phyloP scores from a whole-genome alignment of 2,888 invertebrate genomes.

The Pyrrhopygopsis socrates region DNA sequence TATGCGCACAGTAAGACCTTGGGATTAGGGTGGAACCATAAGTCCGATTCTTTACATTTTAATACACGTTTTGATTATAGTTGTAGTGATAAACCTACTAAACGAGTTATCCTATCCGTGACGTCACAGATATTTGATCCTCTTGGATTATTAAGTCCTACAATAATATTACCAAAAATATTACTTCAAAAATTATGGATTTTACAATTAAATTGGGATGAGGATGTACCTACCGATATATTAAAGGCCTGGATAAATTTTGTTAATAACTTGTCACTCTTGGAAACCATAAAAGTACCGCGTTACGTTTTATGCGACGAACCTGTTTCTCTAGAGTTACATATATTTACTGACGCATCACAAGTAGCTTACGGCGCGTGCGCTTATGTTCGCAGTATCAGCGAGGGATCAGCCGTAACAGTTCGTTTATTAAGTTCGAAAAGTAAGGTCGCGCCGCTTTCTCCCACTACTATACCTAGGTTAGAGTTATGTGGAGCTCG shows the following conservation, averaged over 20 bases:
- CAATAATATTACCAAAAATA: conserved; percentile 69
- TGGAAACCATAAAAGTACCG: conserved; percentile 16
- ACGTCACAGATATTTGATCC: conserved; percentile 80
- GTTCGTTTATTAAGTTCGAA: conserved; percentile 81
- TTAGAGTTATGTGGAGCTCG: conserved; percentile 82
- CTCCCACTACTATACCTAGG: conserved; percentile 79
- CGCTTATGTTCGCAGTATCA: conserved; percentile 72
- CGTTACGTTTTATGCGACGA: conserved; percentile 25
- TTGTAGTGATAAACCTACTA: conserved; percentile 18
- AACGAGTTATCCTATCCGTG: conserved; percentile 63
- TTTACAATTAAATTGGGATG: conserved; percentile 39
- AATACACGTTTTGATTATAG: conserved; percentile 13
- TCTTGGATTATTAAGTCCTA: conserved; percentile 72
- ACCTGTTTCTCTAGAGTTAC: conserved; percentile 32
- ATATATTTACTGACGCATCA: conserved; percentile 75
- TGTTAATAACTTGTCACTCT: background rate
- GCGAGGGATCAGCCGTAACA: conserved; percentile 24
- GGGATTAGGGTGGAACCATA: conserved; percentile 63
- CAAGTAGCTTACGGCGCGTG: conserved; percentile 78
- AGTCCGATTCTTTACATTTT: conserved; percentile 51
- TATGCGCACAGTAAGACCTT: conserved; percentile 39
- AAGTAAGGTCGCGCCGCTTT: conserved; percentile 78
- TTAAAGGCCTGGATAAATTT: conserved; percentile 19
- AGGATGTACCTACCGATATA: conserved; percentile 35
- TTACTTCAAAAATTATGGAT: conserved; percentile 69